phyloP scores from a whole-genome alignment of 2,888 invertebrate species.

The Drosophila vallismaia region DNA sequence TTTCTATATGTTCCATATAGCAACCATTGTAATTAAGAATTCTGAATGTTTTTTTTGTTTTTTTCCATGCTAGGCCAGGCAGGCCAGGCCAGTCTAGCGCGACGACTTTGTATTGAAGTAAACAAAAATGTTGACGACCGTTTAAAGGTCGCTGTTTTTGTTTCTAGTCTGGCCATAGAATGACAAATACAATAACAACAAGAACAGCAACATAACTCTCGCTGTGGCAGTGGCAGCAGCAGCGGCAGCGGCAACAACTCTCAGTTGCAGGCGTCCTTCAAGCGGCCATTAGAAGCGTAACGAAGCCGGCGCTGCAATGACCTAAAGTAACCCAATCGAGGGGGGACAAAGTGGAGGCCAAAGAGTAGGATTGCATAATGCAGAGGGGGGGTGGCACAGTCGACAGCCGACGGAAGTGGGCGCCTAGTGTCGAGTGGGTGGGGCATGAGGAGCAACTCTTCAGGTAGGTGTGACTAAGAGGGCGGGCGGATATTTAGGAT shows the following conservation, averaged over 20 bases:
- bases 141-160: slow-evolving; percentile 66
- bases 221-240: slow-evolving; percentile 17
- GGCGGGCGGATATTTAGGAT: too few relatives aligned
- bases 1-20: background rate
- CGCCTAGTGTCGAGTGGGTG: background rate
- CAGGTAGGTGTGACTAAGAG: too few relatives aligned
- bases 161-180: slow-evolving; percentile 39
- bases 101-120: slow-evolving; percentile 51
- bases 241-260: slow-evolving; percentile 18
- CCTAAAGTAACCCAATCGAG: slow-evolving; percentile 77
- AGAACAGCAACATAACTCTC: slow-evolving; percentile 24
- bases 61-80: slow-evolving; percentile 35
- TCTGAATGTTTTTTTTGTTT: slow-evolving; percentile 15
- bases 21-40: slow-evolving; percentile 39
- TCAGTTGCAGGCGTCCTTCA: slow-evolving; percentile 68
- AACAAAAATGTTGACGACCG: slow-evolving; percentile 68
- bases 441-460: too few relatives aligned
- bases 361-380: slow-evolving; percentile 43
- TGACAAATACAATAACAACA: slow-evolving; percentile 34
- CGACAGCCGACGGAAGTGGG: slow-evolving; percentile 43
- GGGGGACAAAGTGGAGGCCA: slow-evolving; percentile 31
- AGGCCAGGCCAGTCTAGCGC: slow-evolving; percentile 34
- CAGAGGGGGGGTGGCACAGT: slow-evolving; percentile 11
- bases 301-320: slow-evolving; percentile 58
- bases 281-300: slow-evolving; percentile 71